Conservation (phyloP, 1,140 invertebrate species). For the Matsumurasca onukii region DNA sequence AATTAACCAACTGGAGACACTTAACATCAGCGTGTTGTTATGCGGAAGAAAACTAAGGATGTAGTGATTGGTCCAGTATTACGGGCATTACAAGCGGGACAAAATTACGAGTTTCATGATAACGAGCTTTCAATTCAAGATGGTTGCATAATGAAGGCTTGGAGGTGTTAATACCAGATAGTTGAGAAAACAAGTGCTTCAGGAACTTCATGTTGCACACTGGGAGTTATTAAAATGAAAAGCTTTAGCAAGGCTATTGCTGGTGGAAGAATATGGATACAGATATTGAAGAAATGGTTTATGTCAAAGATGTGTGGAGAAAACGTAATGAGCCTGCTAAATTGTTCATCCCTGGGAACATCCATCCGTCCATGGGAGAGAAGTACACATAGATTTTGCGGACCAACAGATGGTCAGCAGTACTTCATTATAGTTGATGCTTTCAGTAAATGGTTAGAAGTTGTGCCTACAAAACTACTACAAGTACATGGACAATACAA, state of each 20-base stretch:
- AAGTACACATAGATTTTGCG: slow-evolving; percentile 50
- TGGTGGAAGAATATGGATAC: not conserved
- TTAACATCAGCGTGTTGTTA: not conserved
- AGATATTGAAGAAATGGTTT: slow-evolving; percentile 1
- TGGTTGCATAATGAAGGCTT: not conserved
- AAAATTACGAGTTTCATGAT: slow-evolving; percentile 32
- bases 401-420: slow-evolving; percentile 41
- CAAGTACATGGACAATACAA: not conserved
- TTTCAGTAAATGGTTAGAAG: slow-evolving; percentile 44
- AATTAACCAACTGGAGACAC: not conserved
- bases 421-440: slow-evolving; percentile 49
- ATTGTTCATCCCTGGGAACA: not conserved
- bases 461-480: slow-evolving; percentile 7
- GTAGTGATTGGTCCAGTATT: not conserved
- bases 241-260: not conserved
- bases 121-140: not conserved
- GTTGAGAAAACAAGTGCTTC: not conserved
- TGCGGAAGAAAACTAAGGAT: not conserved
- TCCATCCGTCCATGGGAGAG: slow-evolving; percentile 46
- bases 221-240: not conserved
- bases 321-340: not conserved
- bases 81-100: not conserved
- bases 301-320: not conserved
- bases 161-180: not conserved
- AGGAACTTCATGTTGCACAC: not conserved